A percentile compares a stretch with the other conserved stretches of the same genome.
Evolutionary conservation across 2,797 vertebrate species (phyloP).

Genomic region (Hipposideros larvatus): DNA sequence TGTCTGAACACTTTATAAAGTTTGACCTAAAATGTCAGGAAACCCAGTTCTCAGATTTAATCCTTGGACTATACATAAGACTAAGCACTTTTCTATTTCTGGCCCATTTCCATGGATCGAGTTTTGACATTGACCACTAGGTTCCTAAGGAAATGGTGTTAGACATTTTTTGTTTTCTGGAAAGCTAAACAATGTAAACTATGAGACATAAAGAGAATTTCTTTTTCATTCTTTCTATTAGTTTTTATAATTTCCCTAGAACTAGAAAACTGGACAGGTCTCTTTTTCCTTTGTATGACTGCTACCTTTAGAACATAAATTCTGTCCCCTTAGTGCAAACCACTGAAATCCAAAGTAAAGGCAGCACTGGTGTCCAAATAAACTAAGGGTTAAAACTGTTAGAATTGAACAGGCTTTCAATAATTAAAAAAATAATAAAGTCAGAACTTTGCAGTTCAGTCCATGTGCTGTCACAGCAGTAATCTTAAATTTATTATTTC

Average conservation of each 20-base stretch:
- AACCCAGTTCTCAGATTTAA: slow-evolving; percentile 13
- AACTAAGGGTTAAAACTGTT: neutral
- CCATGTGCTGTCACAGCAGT: neutral
- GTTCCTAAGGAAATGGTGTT: neutral
- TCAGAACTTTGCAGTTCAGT: slow-evolving; percentile 43
- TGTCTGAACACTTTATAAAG: neutral
- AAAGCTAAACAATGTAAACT: slow-evolving; percentile 16
- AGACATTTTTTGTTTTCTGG: neutral
- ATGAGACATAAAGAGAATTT: neutral
- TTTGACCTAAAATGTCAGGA: slow-evolving; percentile 30
- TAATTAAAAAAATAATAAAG: slow-evolving; percentile 17
- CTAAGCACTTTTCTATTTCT: neutral
- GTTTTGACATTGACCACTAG: neutral
- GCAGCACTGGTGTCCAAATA: neutral
- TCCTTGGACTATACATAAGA: neutral
- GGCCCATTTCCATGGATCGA: neutral
- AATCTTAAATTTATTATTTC: slow-evolving; percentile 62
- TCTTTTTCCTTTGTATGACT: neutral
- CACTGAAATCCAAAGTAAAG: neutral
- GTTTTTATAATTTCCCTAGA: slow-evolving; percentile 13
- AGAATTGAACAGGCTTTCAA: neutral
- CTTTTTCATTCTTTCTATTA: neutral
- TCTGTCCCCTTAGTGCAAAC: neutral
- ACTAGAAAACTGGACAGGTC: neutral
- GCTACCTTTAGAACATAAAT: neutral